These are phyloP conservation scores for Syngnathus scovelli DNA, from an alignment of 2,113 vertebrate species.

Conservation along the genomic window DNA sequence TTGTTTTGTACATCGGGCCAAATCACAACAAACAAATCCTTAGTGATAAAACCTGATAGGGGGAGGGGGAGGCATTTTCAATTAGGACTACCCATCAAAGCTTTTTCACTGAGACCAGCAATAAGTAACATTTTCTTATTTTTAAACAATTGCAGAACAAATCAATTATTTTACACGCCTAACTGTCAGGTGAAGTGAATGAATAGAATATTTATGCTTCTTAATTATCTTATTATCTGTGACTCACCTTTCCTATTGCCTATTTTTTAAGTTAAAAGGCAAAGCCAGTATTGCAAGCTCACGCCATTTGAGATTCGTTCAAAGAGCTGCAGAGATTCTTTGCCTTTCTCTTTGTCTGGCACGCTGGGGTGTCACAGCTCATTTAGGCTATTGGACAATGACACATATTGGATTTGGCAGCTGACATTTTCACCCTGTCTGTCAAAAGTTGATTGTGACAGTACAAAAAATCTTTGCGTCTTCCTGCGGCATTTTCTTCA, in stretches of 20 bases:
- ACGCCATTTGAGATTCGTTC: constrained; percentile 7
- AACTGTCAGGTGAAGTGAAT: no score
- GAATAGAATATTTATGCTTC: no score
- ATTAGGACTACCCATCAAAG: no score
- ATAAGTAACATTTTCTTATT: no score
- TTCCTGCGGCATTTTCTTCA: neutral
- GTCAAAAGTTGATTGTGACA: constrained; percentile 1
- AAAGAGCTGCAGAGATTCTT: constrained; percentile 14
- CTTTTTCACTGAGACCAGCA: no score
- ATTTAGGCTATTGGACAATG: constrained; percentile 5
- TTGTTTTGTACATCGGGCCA: neutral
- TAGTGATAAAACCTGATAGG: neutral
- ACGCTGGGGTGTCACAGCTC: neutral
- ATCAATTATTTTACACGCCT: no score
- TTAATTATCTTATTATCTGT: neutral
- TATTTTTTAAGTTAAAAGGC: neutral
- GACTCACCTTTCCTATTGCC: neutral
- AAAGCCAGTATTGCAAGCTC: neutral
- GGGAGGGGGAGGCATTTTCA: neutral
- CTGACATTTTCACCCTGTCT: constrained; percentile 13
- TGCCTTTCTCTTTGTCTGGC: neutral
- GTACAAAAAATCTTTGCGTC: neutral
- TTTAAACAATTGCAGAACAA: no score
- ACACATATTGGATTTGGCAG: constrained; percentile 17
- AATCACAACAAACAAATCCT: neutral